Evolutionary conservation across 2,797 vertebrate genomes (phyloP).

Genomic region (Fistularia tabacaria): DNA sequence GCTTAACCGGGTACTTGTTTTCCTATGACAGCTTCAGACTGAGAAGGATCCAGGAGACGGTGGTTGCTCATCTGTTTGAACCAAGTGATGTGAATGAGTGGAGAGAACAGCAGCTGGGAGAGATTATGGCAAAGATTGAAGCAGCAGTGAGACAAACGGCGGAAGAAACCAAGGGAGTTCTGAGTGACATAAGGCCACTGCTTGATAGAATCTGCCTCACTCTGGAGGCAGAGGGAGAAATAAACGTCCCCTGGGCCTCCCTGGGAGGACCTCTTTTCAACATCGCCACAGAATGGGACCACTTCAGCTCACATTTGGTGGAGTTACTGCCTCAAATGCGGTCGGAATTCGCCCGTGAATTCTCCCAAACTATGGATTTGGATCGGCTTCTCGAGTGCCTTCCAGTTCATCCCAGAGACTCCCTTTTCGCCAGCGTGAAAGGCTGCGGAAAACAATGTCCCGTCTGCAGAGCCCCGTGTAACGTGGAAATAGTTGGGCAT

Average conservation of each 20-base stretch:
- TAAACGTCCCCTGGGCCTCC: constrained; percentile 42
- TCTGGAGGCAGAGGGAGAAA: constrained; percentile 54
- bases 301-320: constrained; percentile 60
- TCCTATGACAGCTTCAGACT: constrained; percentile 53
- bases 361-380: constrained; percentile 40
- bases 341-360: constrained; percentile 51
- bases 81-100: constrained; percentile 39
- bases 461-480: constrained; percentile 68
- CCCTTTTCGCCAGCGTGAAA: constrained; percentile 55
- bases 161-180: constrained; percentile 31
- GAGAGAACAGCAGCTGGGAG: constrained; percentile 59
- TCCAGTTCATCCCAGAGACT: constrained; percentile 53
- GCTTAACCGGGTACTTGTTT: constrained; percentile 60
- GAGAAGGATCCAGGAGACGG: constrained; percentile 54
- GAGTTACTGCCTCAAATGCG: constrained; percentile 55
- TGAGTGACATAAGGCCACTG: constrained; percentile 55
- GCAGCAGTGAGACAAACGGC: constrained; percentile 50
- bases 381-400: constrained; percentile 51
- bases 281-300: constrained; percentile 55
- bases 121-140: constrained; percentile 61
- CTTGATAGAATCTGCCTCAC: constrained; percentile 62
- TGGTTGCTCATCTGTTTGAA: constrained; percentile 51
- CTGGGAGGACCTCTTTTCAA: constrained; percentile 65
- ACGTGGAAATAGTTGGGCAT: constrained; percentile 46
- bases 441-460: constrained; percentile 69